These are phyloP conservation scores for Cyprinodon variegatus DNA, from an alignment of 2,113 vertebrate species.

Conservation along the genomic window DNA sequence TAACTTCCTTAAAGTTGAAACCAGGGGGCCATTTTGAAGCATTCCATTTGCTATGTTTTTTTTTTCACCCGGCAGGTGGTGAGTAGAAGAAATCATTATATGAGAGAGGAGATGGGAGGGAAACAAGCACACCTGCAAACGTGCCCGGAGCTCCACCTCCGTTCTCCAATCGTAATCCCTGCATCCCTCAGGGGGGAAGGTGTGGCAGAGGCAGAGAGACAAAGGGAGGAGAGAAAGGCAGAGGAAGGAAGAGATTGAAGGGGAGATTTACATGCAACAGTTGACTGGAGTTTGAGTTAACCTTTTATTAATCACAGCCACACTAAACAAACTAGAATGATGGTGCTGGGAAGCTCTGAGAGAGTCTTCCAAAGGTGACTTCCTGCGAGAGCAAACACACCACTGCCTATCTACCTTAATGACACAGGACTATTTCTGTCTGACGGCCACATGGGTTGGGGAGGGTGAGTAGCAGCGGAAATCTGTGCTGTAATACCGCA, in stretches of 20 bases:
- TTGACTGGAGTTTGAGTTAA: conserved; percentile 63
- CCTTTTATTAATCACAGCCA: conserved; percentile 71
- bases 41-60: conserved; percentile 56
- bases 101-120: conserved; percentile 66
- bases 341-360: conserved; percentile 29
- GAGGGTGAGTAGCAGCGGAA: conserved; percentile 36
- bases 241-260: conserved; percentile 77
- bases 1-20: conserved; percentile 39
- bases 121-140: conserved; percentile 75
- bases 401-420: conserved; percentile 61
- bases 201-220: conserved; percentile 71
- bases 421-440: conserved; percentile 65
- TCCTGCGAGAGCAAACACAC: conserved; percentile 57
- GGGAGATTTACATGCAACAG: conserved; percentile 70
- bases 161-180: conserved; percentile 71
- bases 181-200: conserved; percentile 71
- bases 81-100: conserved; percentile 70
- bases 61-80: conserved; percentile 76
- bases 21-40: conserved; percentile 49
- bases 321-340: conserved; percentile 62
- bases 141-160: conserved; percentile 68
- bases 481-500: conserved; percentile 50
- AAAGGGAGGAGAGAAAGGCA: conserved; percentile 74
- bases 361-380: conserved; percentile 53
- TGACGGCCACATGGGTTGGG: conserved; percentile 32